Percentiles rank a stretch among this genome's conserved stretches.
Evolutionary conservation across 1,140 invertebrate species (phyloP).

Genomic region (Macrocentrus cingulum): DNA sequence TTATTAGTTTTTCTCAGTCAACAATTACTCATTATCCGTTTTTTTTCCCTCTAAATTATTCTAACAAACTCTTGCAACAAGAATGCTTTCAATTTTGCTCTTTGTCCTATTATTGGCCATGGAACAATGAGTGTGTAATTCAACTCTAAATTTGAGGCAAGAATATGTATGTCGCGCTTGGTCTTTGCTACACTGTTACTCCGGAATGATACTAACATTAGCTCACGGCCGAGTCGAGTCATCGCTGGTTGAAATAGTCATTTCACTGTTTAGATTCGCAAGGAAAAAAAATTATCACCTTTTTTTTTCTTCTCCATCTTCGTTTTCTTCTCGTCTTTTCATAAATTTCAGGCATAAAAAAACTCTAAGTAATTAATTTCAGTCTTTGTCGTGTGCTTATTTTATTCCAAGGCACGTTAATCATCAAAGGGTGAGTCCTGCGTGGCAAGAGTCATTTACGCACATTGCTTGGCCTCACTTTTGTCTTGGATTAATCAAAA

Average conservation of each 20-base stretch:
- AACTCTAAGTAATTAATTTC: neutral
- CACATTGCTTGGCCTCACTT: no score
- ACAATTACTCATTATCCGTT: no score
- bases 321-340: neutral
- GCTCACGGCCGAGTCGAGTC: constrained; percentile 17
- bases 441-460: constrained; percentile 10
- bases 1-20: neutral
- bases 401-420: constrained; percentile 10
- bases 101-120: neutral
- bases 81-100: neutral
- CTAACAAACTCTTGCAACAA: no score
- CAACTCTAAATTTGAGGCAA: constrained; percentile 14
- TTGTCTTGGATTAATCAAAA: no score
- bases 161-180: constrained; percentile 6
- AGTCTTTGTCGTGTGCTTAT: neutral
- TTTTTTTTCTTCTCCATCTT: no score
- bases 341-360: no score
- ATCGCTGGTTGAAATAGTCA: constrained; percentile 19
- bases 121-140: constrained; percentile 12
- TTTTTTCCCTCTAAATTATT: no score
- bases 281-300: no score
- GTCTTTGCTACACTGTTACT: constrained; percentile 6
- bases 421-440: constrained; percentile 27
- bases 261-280: constrained; percentile 1
- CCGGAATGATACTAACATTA: constrained; percentile 26